These are phyloP conservation scores for Tenthredo distinguenda DNA, from an alignment of 2,888 invertebrate species.

Conservation along the genomic window DNA sequence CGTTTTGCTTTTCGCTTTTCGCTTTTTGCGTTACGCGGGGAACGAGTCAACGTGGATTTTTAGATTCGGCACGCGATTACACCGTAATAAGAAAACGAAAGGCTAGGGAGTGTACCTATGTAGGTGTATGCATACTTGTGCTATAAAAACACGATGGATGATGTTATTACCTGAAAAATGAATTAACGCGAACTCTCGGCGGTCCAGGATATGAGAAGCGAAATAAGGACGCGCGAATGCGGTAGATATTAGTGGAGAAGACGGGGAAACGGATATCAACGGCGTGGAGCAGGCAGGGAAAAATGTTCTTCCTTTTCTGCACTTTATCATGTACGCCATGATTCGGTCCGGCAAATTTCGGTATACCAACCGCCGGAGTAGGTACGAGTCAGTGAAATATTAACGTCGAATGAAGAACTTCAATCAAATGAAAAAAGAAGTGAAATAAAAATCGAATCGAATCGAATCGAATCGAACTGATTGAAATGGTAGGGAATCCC, in stretches of 20 bases:
- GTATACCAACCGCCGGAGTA: background rate
- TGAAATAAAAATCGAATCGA: background rate
- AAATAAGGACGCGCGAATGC: background rate
- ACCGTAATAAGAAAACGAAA: background rate
- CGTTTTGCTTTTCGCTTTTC: background rate
- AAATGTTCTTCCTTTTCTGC: background rate
- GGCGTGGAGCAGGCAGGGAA: background rate
- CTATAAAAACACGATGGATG: background rate
- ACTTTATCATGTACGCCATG: background rate
- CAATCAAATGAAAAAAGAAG: background rate
- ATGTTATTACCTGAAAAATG: background rate
- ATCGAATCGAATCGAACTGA: conserved; percentile 1
- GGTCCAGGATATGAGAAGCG: background rate
- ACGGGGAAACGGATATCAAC: background rate
- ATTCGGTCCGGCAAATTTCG: background rate
- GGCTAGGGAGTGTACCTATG: background rate
- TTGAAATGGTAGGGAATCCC: background rate
- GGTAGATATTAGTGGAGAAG: background rate
- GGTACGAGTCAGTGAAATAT: background rate
- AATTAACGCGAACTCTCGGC: background rate
- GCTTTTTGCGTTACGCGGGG: background rate
- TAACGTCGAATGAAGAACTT: background rate
- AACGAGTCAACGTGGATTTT: conserved; percentile 38
- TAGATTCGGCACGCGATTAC: conserved; percentile 28
- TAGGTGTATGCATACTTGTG: background rate